Conservation (phyloP, 2,888 invertebrate genomes). For the Ptychoptera contaminata region DNA sequence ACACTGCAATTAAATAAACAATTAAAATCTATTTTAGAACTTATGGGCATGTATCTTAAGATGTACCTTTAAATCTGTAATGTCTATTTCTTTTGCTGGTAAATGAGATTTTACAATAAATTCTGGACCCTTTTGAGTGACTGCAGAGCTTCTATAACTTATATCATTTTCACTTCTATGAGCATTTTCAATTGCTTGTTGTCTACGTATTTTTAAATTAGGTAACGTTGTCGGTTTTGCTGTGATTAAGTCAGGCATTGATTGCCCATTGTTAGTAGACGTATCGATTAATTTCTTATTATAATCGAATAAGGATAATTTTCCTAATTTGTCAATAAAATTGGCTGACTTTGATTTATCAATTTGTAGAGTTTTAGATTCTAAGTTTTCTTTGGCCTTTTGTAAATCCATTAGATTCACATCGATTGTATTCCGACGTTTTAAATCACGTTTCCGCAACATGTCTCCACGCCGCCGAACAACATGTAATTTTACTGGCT, state of each 20-base stretch:
- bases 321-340: constrained; percentile 8
- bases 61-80: constrained; percentile 26
- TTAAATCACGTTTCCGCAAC: constrained; percentile 6
- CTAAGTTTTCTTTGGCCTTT: constrained; percentile 8
- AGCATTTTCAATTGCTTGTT: neutral
- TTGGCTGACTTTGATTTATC: constrained; percentile 10
- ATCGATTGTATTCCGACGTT: constrained; percentile 13
- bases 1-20: constrained; percentile 19
- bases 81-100: constrained; percentile 42
- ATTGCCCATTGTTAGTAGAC: neutral
- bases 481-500: constrained; percentile 6
- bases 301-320: neutral
- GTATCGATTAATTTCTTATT: neutral
- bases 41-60: neutral
- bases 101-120: constrained; percentile 57
- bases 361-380: neutral
- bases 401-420: constrained; percentile 11
- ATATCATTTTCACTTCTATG: neutral
- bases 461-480: constrained; percentile 4
- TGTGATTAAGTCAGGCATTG: constrained; percentile 7
- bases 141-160: neutral
- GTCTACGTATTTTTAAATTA: constrained; percentile 10
- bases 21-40: constrained; percentile 3
- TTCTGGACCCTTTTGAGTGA: constrained; percentile 41
- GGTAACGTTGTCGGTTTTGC: constrained; percentile 10